These are phyloP conservation scores for Acholoe squamosa DNA, from an alignment of 2,888 invertebrate species.

Conservation along the genomic window DNA sequence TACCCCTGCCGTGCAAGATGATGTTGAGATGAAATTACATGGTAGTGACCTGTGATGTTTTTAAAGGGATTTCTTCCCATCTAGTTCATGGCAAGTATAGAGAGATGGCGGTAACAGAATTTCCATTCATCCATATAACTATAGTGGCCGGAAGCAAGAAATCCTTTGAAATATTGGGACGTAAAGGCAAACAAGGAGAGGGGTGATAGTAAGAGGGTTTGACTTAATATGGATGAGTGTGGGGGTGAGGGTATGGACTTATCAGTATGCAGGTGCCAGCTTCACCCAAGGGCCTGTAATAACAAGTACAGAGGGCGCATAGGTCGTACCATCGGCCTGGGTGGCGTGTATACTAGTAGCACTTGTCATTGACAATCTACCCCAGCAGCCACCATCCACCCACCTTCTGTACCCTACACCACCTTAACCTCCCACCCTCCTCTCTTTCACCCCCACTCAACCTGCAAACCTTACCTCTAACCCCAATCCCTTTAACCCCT, in stretches of 20 bases:
- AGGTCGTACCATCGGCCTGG: neutral
- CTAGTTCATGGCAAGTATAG: too few relatives aligned
- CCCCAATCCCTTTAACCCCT: neutral
- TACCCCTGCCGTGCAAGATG: neutral
- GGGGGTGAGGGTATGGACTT: neutral
- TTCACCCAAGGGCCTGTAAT: slow-evolving; percentile 44
- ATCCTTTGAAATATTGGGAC: too few relatives aligned
- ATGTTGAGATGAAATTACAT: slow-evolving; percentile 15
- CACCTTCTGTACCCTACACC: neutral
- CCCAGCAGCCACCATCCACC: neutral
- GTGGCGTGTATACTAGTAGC: slow-evolving; percentile 43
- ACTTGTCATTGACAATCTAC: slow-evolving; percentile 24
- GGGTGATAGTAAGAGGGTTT: too few relatives aligned
- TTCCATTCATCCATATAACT: too few relatives aligned
- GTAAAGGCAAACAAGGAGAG: too few relatives aligned
- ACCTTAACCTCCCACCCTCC: neutral
- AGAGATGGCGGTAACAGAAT: too few relatives aligned
- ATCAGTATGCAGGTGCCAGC: slow-evolving; percentile 37
- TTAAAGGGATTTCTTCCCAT: neutral
- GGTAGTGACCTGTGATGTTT: neutral
- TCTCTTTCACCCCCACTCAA: neutral
- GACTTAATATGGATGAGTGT: neutral
- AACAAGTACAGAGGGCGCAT: slow-evolving; percentile 37
- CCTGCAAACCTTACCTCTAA: neutral
- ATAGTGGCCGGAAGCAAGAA: too few relatives aligned